Percentiles rank a stretch among this genome's conserved stretches.
phyloP scores from a whole-genome alignment of 2,888 invertebrate genomes.

The Neria commutata region DNA sequence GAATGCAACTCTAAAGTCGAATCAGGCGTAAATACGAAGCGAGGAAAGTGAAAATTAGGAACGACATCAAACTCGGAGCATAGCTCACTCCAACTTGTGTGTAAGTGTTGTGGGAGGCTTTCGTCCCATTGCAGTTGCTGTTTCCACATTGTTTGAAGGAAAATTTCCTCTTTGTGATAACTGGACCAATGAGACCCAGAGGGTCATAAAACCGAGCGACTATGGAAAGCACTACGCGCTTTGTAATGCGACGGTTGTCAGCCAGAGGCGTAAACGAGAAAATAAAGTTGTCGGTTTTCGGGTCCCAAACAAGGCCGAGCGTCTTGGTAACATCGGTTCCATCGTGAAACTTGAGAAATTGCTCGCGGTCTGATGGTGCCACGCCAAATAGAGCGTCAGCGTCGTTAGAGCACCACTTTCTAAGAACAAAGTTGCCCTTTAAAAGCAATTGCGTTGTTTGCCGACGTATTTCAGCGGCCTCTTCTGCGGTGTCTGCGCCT shows the following conservation, averaged over 20 bases:
- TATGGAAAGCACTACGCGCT: constrained; percentile 21
- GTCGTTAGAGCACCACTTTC: constrained; percentile 27
- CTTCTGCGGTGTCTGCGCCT: constrained; percentile 18
- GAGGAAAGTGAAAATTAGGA: constrained; percentile 18
- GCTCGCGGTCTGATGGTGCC: neutral
- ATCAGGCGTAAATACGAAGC: constrained; percentile 9
- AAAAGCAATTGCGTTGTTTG: constrained; percentile 15
- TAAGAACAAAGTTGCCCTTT: constrained; percentile 12
- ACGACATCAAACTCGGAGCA: constrained; percentile 12
- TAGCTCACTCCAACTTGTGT: neutral
- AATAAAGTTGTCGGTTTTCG: constrained; percentile 7
- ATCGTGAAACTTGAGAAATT: constrained; percentile 18
- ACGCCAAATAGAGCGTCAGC: constrained; percentile 1
- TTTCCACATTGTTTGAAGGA: constrained; percentile 31
- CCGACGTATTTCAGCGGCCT: constrained; percentile 14
- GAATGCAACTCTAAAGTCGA: constrained; percentile 20
- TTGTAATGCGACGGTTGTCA: constrained; percentile 9
- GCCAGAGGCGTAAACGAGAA: constrained; percentile 1
- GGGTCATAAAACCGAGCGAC: constrained; percentile 28
- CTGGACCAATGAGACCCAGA: constrained; percentile 69
- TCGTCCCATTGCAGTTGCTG: constrained; percentile 13
- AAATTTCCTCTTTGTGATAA: constrained; percentile 28
- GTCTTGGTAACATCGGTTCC: constrained; percentile 19
- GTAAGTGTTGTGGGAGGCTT: neutral
- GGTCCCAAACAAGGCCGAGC: constrained; percentile 19